Evolutionary conservation across 2,113 vertebrate genomes (phyloP).

Genomic region (Hippocampus comes): DNA sequence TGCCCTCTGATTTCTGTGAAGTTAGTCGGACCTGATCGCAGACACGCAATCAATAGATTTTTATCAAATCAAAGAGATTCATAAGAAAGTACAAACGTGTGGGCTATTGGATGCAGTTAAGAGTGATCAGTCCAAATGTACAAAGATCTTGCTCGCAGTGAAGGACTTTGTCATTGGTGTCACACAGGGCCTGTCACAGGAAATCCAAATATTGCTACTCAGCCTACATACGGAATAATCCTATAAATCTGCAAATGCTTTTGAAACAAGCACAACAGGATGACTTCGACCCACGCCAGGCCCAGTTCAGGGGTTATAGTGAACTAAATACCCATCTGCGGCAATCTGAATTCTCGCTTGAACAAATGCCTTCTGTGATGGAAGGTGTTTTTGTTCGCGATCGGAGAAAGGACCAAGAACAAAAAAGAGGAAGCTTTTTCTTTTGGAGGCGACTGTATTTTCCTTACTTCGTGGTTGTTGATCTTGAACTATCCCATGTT

Average conservation of each 20-base stretch:
- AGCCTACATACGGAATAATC: conserved; percentile 59
- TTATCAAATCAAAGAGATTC: background rate
- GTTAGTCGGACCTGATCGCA: background rate
- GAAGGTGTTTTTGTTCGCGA: conserved; percentile 46
- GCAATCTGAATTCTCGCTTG: conserved; percentile 58
- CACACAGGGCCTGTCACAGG: conserved; percentile 42
- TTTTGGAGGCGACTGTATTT: background rate
- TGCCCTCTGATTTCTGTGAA: background rate
- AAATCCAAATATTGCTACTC: conserved; percentile 61
- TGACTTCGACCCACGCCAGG: conserved; percentile 51
- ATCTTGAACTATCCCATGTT: background rate
- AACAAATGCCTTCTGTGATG: conserved; percentile 47
- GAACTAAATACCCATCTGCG: conserved; percentile 72
- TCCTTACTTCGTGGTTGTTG: background rate
- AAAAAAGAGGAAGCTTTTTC: background rate
- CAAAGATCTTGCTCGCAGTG: conserved; percentile 2
- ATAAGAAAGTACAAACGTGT: background rate
- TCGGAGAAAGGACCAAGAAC: conserved; percentile 22
- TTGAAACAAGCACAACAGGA: conserved; percentile 61
- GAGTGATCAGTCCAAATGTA: background rate
- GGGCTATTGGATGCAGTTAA: background rate
- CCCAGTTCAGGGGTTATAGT: conserved; percentile 59
- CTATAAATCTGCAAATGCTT: conserved; percentile 67
- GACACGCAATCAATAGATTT: background rate
- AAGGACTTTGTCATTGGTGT: conserved; percentile 13